Evolutionary conservation across 1,140 invertebrate genomes (phyloP).

Genomic region (Zelostemma sp.): DNA sequence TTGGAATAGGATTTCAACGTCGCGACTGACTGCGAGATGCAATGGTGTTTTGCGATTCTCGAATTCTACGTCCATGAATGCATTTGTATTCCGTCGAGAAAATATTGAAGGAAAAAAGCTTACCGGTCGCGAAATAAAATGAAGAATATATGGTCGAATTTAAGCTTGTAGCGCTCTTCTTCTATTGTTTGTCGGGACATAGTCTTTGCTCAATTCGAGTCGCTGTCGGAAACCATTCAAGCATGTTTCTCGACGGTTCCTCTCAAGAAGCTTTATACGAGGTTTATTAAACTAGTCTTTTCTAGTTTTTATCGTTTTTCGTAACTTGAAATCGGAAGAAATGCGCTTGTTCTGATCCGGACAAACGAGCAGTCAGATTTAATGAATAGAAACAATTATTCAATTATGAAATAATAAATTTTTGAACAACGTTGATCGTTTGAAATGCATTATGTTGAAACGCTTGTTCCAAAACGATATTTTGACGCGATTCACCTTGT

Average conservation of each 20-base stretch:
- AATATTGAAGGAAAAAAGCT: constrained; percentile 15
- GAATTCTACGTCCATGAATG: constrained; percentile 34
- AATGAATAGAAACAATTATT: too few relatives aligned
- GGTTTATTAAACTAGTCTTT: constrained; percentile 18
- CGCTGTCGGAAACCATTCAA: background rate
- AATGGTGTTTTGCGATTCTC: constrained; percentile 48
- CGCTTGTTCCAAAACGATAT: too few relatives aligned
- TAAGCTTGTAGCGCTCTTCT: constrained; percentile 7
- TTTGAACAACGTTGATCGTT: too few relatives aligned
- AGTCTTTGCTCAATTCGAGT: background rate
- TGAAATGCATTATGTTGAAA: too few relatives aligned
- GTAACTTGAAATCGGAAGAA: constrained; percentile 22
- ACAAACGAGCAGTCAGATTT: too few relatives aligned
- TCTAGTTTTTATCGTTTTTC: constrained; percentile 23
- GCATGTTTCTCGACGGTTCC: background rate
- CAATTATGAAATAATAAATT: too few relatives aligned
- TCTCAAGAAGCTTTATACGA: background rate
- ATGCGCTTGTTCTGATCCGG: too few relatives aligned
- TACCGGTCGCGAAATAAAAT: constrained; percentile 14
- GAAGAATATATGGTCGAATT: constrained; percentile 14
- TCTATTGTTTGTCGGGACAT: too few relatives aligned
- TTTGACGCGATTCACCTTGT: too few relatives aligned
- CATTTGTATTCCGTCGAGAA: constrained; percentile 47
- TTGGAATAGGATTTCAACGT: constrained; percentile 29
- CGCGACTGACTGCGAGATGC: constrained; percentile 29